Evolutionary conservation across 2,797 vertebrate species (phyloP), one percentile per base, ranked within the genome.

Genomic region (Acomys russatus): DNA sequence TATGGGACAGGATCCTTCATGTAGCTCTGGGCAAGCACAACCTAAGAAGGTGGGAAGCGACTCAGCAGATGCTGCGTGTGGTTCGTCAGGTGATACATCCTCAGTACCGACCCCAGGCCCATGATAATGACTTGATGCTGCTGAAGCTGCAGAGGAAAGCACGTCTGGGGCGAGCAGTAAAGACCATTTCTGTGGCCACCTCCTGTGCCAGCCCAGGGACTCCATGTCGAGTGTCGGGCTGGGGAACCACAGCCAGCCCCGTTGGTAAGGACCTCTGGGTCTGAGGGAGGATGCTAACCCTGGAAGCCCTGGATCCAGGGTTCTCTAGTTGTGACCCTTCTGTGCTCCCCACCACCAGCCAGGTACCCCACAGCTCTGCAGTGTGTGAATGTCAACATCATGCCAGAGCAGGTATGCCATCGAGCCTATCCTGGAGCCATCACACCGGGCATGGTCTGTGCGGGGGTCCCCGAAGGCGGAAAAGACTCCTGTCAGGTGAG

Each of bases 1-100:
- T 33, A 0, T 2, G 88, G 94, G 10, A 30, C 97, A 98, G 98
- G 38, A 14, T 96, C 80, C 98, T 98, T 4, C 61, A 80, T 1
- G 98, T 98, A 0, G 96, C 97, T 14, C 94, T 99, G 88, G 99
- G 99, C 0, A 98, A 99, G 82, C 98, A 99, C 90, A 98, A 98
- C 82, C 38, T 86, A 95, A 88, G 76, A 68, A 30, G 56, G 22
- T 97, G 97, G 10, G 99, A 99, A n/a, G 98, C 98, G 33, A 98
- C 98, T 0, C 98, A 99, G 98, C 99, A 99, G 96, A 97, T 97
- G 92, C 90, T 99, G 30, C 18, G 0, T 0, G 98, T 99, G 23
- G 93, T 77, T 20, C 96, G 92, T 0, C 96, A 98, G 64, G 98
- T 99, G 96, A 25, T 2, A 0, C 98, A 99, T 92, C 98, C 98